Evolutionary conservation across 2,888 invertebrate species (phyloP), one percentile per base, ranked within the genome.

Genomic region (Polydesmus complanatus): DNA sequence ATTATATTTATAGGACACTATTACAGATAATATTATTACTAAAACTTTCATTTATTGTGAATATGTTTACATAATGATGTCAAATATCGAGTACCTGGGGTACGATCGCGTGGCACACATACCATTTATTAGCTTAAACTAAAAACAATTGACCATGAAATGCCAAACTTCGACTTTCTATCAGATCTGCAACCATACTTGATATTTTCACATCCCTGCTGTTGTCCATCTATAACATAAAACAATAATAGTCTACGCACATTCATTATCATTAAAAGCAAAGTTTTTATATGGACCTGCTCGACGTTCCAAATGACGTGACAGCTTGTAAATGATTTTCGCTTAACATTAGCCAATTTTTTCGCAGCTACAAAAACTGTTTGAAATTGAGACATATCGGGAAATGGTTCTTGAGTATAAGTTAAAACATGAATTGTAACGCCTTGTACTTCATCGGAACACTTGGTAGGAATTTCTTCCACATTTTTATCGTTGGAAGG

Each of bases 141-240:
- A 61, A 49, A 53, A 61, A 54, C 27, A 62, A 22, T 25, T 62
- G 62, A 22, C 53, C 53, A 62, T 56, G 56, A 25, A 56, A 54
- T 21, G 54, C 56, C 8, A 27, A 56, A 57, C 23, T 60, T 19
- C 56, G 47, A 19, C 23, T 23, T 19, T 60, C 23, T 11, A 62
- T 47, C 49, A 62, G 56, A 47, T 60, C 54, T 22, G 26, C 22
- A 8, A 61, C 18, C 50, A 62, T 49, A 54, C 25, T 49, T 23
- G 56, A 48, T 21, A 62, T 51, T 27, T 55, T 61, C 37, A 56
- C 37, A 19, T 61, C 55, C 27, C 49, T 5, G 37, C 14, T 37
- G 14, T 37, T 37, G 37, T 37, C 37, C 37, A 37, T 37, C 14
- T 37, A 14, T n/a, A n/a, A n/a, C n/a, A n/a, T n/a, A n/a, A n/a